Evolutionary conservation across 1,140 invertebrate species (phyloP).

Genomic region (Charaxes varanes): DNA sequence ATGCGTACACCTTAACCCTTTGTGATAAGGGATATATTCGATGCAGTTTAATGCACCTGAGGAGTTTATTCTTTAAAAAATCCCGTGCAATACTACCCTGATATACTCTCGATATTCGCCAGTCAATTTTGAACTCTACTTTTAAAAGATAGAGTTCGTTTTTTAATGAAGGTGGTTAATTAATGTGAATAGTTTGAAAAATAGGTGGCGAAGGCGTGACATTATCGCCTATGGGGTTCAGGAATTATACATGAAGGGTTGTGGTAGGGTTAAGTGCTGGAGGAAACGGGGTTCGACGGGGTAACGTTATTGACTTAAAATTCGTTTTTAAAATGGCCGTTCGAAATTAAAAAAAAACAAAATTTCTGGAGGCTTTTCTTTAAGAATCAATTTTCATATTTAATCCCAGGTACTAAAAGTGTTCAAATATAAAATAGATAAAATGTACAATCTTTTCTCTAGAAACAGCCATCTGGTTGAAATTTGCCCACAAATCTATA

Average conservation of each 20-base stretch:
- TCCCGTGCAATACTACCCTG: conserved; percentile 52
- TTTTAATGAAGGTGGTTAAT: conserved; percentile 27
- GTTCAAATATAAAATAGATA: no score
- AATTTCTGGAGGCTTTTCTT: no score
- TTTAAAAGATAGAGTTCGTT: conserved; percentile 18
- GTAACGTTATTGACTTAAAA: conserved; percentile 47
- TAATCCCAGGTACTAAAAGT: no score
- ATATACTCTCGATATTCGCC: conserved; percentile 23
- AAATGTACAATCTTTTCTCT: no score
- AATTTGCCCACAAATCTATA: no score
- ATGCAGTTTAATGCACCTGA: conserved; percentile 39
- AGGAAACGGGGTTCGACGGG: conserved; percentile 33
- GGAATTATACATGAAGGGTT: conserved; percentile 67
- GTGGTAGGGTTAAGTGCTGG: conserved; percentile 61
- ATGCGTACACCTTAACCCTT: conserved; percentile 25
- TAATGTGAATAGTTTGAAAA: conserved; percentile 42
- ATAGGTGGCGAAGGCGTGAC: conserved; percentile 63
- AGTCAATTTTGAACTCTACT: conserved; percentile 24
- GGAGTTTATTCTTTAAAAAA: conserved; percentile 56
- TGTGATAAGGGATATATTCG: conserved; percentile 20
- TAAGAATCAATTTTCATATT: no score
- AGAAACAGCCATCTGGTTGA: no score
- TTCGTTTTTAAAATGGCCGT: conserved; percentile 58
- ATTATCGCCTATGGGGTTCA: conserved; percentile 60
- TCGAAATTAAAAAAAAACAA: no score